Conservation (phyloP, 2,797 vertebrate species). For the Hemibagrus guttatus region DNA sequence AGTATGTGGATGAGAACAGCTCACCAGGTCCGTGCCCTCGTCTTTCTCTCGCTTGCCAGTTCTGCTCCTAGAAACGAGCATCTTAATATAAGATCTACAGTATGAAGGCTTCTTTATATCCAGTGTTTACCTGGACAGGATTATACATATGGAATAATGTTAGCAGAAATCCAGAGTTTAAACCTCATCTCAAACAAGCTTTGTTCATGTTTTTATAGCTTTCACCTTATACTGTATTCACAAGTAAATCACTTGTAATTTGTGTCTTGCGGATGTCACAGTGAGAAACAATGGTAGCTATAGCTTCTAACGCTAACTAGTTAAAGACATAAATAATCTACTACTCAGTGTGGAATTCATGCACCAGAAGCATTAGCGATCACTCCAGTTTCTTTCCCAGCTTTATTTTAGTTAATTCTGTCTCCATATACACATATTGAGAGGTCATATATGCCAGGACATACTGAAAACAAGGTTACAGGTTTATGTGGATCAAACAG, state of each 20-base stretch:
- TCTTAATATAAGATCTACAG: background rate
- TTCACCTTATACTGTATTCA: background rate
- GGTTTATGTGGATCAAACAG: background rate
- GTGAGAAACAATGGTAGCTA: background rate
- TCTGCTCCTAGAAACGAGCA: slow-evolving; percentile 12
- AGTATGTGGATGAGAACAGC: slow-evolving; percentile 31
- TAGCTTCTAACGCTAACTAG: background rate
- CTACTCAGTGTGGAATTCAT: background rate
- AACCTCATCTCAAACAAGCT: background rate
- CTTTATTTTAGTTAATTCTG: background rate
- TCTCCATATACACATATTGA: background rate
- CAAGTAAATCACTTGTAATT: background rate
- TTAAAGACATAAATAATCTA: background rate
- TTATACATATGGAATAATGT: background rate
- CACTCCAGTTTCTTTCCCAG: background rate
- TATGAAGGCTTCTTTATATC: background rate
- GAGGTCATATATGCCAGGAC: background rate
- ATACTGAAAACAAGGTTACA: background rate
- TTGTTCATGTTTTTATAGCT: background rate
- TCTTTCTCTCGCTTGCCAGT: slow-evolving; percentile 27
- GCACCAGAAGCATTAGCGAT: background rate
- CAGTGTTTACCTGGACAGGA: background rate
- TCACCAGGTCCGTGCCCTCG: background rate
- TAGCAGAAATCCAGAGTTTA: background rate
- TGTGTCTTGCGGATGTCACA: background rate